Base-by-base conservation (phyloP, 2,113 vertebrate genomes). In the Oncorhynchus gorbuscha region DNA sequence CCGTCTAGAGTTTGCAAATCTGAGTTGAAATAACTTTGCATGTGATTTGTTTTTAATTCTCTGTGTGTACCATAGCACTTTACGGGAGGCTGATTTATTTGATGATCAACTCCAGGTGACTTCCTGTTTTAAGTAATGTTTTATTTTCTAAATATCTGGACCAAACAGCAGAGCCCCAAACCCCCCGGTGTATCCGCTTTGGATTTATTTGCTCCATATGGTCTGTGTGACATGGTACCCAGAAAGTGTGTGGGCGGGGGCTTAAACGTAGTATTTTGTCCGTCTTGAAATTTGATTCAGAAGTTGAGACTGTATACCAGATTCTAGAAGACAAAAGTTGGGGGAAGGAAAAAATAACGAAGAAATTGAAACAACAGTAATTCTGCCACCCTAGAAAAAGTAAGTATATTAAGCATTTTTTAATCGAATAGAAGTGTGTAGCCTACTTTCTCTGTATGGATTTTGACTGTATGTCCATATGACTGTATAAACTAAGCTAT, bases 231-330 rank as follows among this genome's bases (percentile, higher is more conserved):
- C 90, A 90, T 87, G 84, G 85, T 88, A 88, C 88, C 85, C 87
- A 75, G 82, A 77, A 81, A 80, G 80, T 3, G 76, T 83, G 91
- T 88, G 90, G 91, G 92, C 89, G 90, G 91, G 89, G 90, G 83
- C 80, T 75, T 88, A 85, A 87, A 84, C 80, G 88, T 91, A 79
- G 90, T 93, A 91, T 92, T 93, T 89, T 89, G 89, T 91, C 90
- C 76, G 85, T 84, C 81, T 83, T 93, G 92, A 93, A 93, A 93
- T 92, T 87, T 92, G 92, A 93, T 93, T 93, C 92, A 93, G 86
- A 93, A 92, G 86, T 93, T 90, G 84, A 77, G 89, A 84, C 88
- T 89, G 86, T 78, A 85, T 55, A 55, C 51, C 16, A 62, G 22
- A 14, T 45, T 45, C 9, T 45, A 86, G 73, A 81, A 89, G 88